phyloP scores from a whole-genome alignment of 2,888 invertebrate species.

The Brachyopa scutellaris region DNA sequence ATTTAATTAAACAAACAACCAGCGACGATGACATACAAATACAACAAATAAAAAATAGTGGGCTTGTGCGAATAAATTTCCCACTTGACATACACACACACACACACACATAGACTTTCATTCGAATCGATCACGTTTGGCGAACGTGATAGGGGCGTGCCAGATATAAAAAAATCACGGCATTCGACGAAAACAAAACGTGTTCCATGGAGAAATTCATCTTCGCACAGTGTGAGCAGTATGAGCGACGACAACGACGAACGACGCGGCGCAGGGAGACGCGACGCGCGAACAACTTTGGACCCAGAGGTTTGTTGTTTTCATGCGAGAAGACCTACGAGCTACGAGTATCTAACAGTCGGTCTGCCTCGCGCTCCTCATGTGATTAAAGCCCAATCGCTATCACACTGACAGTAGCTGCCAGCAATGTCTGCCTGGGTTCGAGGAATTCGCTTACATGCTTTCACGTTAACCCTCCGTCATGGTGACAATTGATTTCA shows the following conservation, averaged over 20 bases:
- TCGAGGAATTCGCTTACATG: conserved; percentile 7
- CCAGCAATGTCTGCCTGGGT: conserved; percentile 2
- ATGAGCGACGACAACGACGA: too few relatives aligned
- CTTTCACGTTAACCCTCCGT: background rate
- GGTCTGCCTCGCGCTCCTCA: background rate
- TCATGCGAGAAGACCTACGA: background rate
- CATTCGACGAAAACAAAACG: conserved; percentile 67
- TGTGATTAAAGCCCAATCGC: conserved; percentile 46
- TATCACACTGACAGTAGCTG: conserved; percentile 21
- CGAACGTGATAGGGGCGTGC: conserved; percentile 72
- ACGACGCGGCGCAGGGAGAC: background rate
- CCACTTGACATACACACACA: conserved; percentile 13
- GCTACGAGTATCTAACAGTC: background rate
- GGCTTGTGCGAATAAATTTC: conserved; percentile 66
- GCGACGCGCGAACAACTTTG: conserved; percentile 33
- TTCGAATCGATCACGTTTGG: conserved; percentile 64
- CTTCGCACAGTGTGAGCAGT: conserved; percentile 24
- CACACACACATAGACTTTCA: conserved; percentile 8
- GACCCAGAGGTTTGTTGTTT: conserved; percentile 51
- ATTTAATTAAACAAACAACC: conserved; percentile 57
- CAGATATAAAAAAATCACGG: conserved; percentile 63
- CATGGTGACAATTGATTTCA: background rate
- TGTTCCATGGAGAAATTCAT: conserved; percentile 59
- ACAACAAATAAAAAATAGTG: conserved; percentile 54
- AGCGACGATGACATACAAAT: background rate